Evolutionary conservation across 2,888 invertebrate species (phyloP).

Genomic region (Mamestra brassicae): DNA sequence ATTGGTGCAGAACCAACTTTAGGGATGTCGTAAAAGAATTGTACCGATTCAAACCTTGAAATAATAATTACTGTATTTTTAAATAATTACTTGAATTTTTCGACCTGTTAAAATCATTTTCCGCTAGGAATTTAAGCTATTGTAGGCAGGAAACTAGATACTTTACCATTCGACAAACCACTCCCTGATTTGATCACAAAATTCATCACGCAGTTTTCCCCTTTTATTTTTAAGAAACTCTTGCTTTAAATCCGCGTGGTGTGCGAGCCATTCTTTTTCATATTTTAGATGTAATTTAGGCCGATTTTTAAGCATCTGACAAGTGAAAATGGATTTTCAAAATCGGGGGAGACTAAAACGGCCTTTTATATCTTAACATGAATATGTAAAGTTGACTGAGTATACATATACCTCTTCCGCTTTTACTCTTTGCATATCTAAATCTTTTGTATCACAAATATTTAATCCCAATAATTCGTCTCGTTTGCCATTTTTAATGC

Average conservation of each 20-base stretch:
- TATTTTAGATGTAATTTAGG: slow-evolving; percentile 56
- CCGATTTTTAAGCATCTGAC: slow-evolving; percentile 42
- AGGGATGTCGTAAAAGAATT: slow-evolving; percentile 80
- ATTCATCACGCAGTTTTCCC: slow-evolving; percentile 72
- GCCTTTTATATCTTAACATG: neutral
- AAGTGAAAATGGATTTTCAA: neutral
- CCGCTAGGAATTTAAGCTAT: too few relatives aligned
- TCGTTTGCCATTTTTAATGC: slow-evolving; percentile 68
- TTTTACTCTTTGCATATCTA: slow-evolving; percentile 50
- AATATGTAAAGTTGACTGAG: neutral
- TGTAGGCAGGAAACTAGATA: neutral
- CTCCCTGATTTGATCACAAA: slow-evolving; percentile 75
- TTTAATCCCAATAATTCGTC: slow-evolving; percentile 76
- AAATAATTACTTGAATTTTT: neutral
- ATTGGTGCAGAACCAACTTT: slow-evolving; percentile 75
- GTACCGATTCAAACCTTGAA: slow-evolving; percentile 78
- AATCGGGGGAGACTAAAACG: neutral
- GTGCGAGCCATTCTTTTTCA: slow-evolving; percentile 68
- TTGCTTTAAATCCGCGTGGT: slow-evolving; percentile 68
- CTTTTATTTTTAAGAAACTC: slow-evolving; percentile 67
- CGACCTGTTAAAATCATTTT: neutral
- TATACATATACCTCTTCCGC: slow-evolving; percentile 69
- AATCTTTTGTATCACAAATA: slow-evolving; percentile 62
- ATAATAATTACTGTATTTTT: neutral
- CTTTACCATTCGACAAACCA: slow-evolving; percentile 84